These are phyloP conservation scores for Drosophila ezoana DNA, from an alignment of 2,888 invertebrate species.

Conservation along the genomic window DNA sequence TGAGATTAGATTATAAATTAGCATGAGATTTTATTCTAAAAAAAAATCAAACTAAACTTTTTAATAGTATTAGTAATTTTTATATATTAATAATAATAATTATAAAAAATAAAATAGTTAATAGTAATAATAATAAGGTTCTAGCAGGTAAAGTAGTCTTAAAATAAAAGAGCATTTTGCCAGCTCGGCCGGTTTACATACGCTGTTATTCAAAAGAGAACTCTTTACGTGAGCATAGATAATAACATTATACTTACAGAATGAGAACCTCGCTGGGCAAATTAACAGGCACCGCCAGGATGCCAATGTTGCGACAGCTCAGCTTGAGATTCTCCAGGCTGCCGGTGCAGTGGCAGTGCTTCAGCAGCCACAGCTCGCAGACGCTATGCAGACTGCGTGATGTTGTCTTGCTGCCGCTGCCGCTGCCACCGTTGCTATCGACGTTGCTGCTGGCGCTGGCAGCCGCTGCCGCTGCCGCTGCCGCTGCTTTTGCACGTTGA, in stretches of 20 bases:
- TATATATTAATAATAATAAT: no score
- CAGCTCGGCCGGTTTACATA: no score
- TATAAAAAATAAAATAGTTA: no score
- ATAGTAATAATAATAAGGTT: no score
- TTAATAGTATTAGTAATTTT: no score
- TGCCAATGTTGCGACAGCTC: constrained; percentile 83
- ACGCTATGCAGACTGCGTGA: constrained; percentile 76
- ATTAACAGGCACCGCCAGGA: constrained; percentile 83
- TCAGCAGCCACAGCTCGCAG: constrained; percentile 82
- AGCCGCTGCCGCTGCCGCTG: constrained; percentile 8
- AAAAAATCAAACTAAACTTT: no score
- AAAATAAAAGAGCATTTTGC: no score
- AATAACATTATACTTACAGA: constrained; percentile 80
- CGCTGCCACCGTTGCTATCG: constrained; percentile 21
- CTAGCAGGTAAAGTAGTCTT: no score
- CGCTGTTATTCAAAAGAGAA: no score
- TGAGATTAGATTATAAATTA: no score
- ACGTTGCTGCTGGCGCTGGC: constrained; percentile 12
- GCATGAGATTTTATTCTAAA: no score
- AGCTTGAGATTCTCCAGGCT: constrained; percentile 80
- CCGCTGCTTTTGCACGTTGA: constrained; percentile 40
- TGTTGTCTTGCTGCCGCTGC: constrained; percentile 35
- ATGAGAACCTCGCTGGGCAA: constrained; percentile 81
- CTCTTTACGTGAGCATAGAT: no score
- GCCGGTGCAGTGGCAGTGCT: constrained; percentile 84